Percentiles rank a stretch among this genome's conserved stretches.
Evolutionary conservation across 2,888 invertebrate species (phyloP).

Genomic region (Campaea margaritaria): DNA sequence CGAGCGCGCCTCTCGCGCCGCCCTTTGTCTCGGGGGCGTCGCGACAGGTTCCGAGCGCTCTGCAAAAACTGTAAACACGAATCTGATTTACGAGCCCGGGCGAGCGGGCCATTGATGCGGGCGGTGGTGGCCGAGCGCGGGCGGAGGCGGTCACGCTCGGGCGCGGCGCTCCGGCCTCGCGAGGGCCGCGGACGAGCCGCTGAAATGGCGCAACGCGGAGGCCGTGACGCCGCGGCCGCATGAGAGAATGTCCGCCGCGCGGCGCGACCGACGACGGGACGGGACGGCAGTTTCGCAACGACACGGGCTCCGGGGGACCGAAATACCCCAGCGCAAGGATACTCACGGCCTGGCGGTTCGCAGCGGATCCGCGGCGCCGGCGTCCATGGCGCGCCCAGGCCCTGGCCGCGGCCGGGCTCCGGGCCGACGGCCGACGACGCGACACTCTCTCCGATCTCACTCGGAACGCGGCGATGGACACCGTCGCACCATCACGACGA

Average conservation of each 20-base stretch:
- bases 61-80: constrained; percentile 82
- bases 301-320: constrained; percentile 75
- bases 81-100: constrained; percentile 73
- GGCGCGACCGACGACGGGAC: constrained; percentile 69
- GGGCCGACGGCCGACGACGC: constrained; percentile 82
- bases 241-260: constrained; percentile 82
- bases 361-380: constrained; percentile 81
- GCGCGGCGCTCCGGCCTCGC: constrained; percentile 71
- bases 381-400: constrained; percentile 83
- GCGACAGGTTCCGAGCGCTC: constrained; percentile 70
- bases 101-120: constrained; percentile 45
- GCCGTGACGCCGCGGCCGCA: constrained; percentile 81
- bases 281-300: constrained; percentile 81
- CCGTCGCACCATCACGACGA: constrained; percentile 83
- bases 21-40: constrained; percentile 73
- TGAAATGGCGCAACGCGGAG: constrained; percentile 82
- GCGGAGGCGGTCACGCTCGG: constrained; percentile 80
- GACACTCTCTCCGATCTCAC: constrained; percentile 83
- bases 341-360: constrained; percentile 84
- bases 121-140: constrained; percentile 53
- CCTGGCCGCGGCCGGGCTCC: constrained; percentile 82
- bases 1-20: constrained; percentile 63
- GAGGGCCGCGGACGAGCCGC: constrained; percentile 66
- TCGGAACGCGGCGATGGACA: constrained; percentile 79
- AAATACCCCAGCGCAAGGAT: constrained; percentile 75